Evolutionary conservation across 2,113 vertebrate genomes (phyloP).

Genomic region (Microcebus ravelobensis): DNA sequence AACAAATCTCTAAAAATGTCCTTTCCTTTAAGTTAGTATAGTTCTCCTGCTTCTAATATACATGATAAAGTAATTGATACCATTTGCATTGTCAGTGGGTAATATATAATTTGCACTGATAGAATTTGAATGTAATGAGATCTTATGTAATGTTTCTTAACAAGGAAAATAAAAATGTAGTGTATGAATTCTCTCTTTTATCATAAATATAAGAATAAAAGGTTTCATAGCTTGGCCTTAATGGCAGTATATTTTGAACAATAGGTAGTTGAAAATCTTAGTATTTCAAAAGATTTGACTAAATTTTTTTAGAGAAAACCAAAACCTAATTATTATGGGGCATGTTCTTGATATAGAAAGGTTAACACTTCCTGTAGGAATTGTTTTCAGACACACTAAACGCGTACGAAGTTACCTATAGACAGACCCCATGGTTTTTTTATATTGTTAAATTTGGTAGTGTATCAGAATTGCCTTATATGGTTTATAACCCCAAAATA

Average conservation of each 20-base stretch:
- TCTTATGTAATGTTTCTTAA: background rate
- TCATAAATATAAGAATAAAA: background rate
- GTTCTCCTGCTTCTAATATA: background rate
- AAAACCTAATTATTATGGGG: background rate
- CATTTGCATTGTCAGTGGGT: background rate
- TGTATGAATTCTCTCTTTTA: background rate
- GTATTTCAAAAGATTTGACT: conserved; percentile 22
- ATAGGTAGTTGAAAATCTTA: conserved; percentile 29
- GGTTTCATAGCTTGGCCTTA: background rate
- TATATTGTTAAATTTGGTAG: background rate
- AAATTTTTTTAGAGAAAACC: conserved; percentile 1
- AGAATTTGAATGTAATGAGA: background rate
- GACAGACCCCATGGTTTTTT: background rate
- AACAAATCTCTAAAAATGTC: background rate
- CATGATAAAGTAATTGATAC: background rate
- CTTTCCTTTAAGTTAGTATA: background rate
- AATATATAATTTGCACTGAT: background rate
- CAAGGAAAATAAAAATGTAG: background rate
- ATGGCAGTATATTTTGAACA: conserved; percentile 1
- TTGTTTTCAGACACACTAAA: conserved; percentile 1
- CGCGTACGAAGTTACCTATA: background rate
- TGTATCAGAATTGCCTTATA: background rate
- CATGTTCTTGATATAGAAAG: background rate
- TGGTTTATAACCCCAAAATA: background rate
- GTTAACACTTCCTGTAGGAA: background rate